Evolutionary conservation across 2,113 vertebrate species (phyloP).

Genomic region (Hylia prasina): DNA sequence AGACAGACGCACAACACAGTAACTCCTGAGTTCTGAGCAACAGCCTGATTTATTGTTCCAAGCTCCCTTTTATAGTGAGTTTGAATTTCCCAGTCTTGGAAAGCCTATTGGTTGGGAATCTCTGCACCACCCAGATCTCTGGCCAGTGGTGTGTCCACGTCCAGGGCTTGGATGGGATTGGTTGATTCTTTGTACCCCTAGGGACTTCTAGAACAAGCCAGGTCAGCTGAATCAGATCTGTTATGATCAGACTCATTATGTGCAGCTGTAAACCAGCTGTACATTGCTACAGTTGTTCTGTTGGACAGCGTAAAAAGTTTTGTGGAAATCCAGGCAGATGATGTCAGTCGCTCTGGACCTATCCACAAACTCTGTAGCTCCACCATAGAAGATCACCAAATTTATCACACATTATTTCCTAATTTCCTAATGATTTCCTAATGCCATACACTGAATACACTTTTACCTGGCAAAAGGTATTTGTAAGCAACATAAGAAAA

Average conservation of each 20-base stretch:
- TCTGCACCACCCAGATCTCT: not conserved
- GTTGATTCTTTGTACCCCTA: not conserved
- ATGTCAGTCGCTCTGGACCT: not conserved
- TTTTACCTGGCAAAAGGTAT: not conserved
- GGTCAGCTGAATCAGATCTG: not conserved
- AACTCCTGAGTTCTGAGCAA: not conserved
- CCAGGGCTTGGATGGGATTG: not conserved
- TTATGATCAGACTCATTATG: not conserved
- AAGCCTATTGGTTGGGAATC: not conserved
- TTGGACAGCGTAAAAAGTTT: not conserved
- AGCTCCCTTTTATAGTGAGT: not conserved
- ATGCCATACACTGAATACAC: not conserved
- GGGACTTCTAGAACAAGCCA: not conserved
- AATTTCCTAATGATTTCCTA: not conserved
- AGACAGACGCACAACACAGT: not conserved
- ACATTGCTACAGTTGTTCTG: not conserved
- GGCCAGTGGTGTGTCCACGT: not conserved
- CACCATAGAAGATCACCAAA: not conserved
- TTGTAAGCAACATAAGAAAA: not conserved
- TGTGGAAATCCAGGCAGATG: not conserved
- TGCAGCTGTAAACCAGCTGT: not conserved
- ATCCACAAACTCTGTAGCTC: not conserved
- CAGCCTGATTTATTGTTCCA: not conserved
- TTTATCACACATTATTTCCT: not conserved
- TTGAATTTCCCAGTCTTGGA: not conserved